Base-by-base conservation (phyloP, 2,797 vertebrate species). In the Ctenosaura bakeri region DNA sequence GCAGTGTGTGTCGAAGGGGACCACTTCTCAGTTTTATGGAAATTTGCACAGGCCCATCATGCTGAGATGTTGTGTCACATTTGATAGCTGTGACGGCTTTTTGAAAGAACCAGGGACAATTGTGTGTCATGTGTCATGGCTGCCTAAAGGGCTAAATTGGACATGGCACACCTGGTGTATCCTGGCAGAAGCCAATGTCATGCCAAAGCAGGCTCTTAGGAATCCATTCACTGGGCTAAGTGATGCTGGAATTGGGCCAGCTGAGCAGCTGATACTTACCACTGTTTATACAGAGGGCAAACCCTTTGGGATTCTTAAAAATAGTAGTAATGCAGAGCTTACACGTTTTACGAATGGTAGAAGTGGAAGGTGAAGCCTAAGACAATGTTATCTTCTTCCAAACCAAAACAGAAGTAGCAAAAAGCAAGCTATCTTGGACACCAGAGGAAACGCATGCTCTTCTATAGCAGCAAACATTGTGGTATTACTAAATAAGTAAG, bases 31-130 rank as follows among this genome's bases (percentile, higher is more conserved):
- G 32, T 52, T 46, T 52, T 54, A n/a, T 35, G 5, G 66, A 71
- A 35, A 85, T 73, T 46, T 20, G 71, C 1, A 2, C 32, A 24
- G 83, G 13, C 18, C 46, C 83, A 73, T 87, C 56, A 78, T 1
- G 29, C n/a, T 62, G 74, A 78, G 38, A 62, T 38, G 56, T 35
- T 50, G 71, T 78, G 85, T 87, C 85, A 78, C 59, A 62, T 50
- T 46, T 64, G 85, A 78, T 64, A 46, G 18, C 74, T 78, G 54
- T 38, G 38, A 62, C 56, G 12, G 38, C 26, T 50, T n/a, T 46
- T 78, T 64, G 85, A 87, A 87, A 16, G 85, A 46, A 62, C 56
- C 32, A 32, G 35, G 29, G 73, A 59, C 73, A 42, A 77, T 59
- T 29, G 73, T 64, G 38, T 35, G 62, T 87, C 59, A 74, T 35